Percentiles rank a stretch among this genome's conserved stretches.
These are phyloP conservation scores for Caenorhabditis panamensis DNA, from an alignment of 2,888 invertebrate genomes.

Conservation along the genomic window DNA sequence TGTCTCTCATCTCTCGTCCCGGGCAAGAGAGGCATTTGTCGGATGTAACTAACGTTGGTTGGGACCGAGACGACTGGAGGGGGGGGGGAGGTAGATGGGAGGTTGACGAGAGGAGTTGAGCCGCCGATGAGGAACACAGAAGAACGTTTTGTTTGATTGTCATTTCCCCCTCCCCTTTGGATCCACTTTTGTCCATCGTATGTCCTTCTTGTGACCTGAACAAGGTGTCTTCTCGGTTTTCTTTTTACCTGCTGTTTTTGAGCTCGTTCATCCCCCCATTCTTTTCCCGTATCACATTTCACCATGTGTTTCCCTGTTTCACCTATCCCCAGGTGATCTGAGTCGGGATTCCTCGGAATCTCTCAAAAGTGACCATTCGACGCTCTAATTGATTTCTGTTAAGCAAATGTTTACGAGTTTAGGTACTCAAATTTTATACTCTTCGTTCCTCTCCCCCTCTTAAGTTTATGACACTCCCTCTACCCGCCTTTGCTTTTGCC, in stretches of 20 bases:
- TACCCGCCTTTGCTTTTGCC: neutral
- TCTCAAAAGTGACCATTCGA: neutral
- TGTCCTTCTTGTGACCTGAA: neutral
- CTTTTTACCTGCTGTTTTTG: no score
- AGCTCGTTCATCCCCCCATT: neutral
- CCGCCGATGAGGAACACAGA: constrained; percentile 8
- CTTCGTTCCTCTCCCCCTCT: constrained; percentile 11
- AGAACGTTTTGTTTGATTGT: constrained; percentile 16
- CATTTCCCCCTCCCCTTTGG: neutral
- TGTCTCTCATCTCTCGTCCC: constrained; percentile 33
- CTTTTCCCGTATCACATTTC: constrained; percentile 3
- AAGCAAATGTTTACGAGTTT: constrained; percentile 15
- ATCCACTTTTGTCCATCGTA: neutral
- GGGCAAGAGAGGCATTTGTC: constrained; percentile 46
- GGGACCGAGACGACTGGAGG: constrained; percentile 18
- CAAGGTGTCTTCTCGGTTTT: no score
- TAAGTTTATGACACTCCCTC: constrained; percentile 46
- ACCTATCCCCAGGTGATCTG: neutral
- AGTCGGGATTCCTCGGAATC: neutral
- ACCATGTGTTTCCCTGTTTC: constrained; percentile 2
- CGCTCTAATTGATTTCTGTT: constrained; percentile 2
- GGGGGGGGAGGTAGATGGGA: constrained; percentile 16
- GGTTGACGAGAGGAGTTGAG: constrained; percentile 34
- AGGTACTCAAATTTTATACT: constrained; percentile 48
- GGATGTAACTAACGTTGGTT: constrained; percentile 58